These are phyloP conservation scores for Protophormia terraenovae DNA, from an alignment of 2,888 invertebrate genomes.

Conservation along the genomic window DNA sequence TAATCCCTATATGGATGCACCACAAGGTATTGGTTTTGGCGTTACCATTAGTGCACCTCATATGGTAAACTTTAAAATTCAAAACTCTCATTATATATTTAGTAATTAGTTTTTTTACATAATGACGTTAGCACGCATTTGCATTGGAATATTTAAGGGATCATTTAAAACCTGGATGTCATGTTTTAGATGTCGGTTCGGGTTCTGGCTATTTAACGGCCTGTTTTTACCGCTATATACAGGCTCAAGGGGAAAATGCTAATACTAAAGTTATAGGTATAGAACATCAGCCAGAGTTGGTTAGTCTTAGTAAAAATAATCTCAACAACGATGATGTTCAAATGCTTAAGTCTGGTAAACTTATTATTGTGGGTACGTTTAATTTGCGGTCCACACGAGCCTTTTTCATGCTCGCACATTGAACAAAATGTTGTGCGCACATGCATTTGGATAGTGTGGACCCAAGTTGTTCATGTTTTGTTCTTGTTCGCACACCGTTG, in stretches of 20 bases:
- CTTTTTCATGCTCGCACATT: not conserved
- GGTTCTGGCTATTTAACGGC: constrained; percentile 96
- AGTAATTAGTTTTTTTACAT: not conserved
- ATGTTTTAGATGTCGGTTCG: constrained; percentile 94
- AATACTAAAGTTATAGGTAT: constrained; percentile 89
- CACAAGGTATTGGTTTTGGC: constrained; percentile 95
- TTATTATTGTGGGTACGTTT: constrained; percentile 87
- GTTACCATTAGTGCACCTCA: constrained; percentile 98
- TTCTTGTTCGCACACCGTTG: too few species aligned
- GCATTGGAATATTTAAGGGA: constrained; percentile 92
- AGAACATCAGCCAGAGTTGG: constrained; percentile 93
- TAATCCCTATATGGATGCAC: constrained; percentile 93
- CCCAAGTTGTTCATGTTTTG: too few species aligned
- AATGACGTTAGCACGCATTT: constrained; percentile 88
- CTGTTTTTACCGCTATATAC: constrained; percentile 94
- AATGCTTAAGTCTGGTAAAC: constrained; percentile 85
- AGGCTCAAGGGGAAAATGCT: constrained; percentile 80
- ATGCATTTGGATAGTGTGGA: too few species aligned
- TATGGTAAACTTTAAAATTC: constrained; percentile 85
- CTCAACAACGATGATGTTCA: constrained; percentile 88
- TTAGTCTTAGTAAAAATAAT: constrained; percentile 88
- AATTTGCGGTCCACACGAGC: too few species aligned
- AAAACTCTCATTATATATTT: not conserved
- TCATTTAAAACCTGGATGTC: constrained; percentile 88
- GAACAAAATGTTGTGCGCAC: too few species aligned